Evolutionary conservation across 2,888 invertebrate species (phyloP), one percentile per base, ranked within the genome.

Genomic region (Ormyrus labotus): DNA sequence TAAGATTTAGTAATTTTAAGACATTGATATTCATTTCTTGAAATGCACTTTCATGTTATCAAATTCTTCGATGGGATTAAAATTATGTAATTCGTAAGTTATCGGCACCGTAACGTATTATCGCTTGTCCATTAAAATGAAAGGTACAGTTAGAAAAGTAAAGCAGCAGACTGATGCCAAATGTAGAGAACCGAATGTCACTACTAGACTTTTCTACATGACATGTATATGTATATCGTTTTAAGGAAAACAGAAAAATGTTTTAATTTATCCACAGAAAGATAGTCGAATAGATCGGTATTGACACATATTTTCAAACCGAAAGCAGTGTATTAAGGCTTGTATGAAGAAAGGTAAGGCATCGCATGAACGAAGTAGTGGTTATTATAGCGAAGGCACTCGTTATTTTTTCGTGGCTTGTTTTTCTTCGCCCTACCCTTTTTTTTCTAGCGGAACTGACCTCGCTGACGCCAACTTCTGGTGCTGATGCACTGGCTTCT

Each of bases 321-420:
- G 45, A 47, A 82, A 82, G 81, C 82, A 82, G 73, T 76, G 78
- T 78, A 81, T 81, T 81, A 82, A 71, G 76, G 72, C 69, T 78
- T 53, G 51, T 69, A 68, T 80, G 57, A 72, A 78, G 63, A 65
- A 55, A 72, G 64, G 34, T 61, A 67, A 76, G 73, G 61, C 58
- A 75, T 78, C 80, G 74, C 61, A 76, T 65, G 65, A 74, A 69
- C 61, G 70, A 61, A 63, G 51, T 53, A 80, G 58, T 70, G 73
- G 81, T 81, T 82, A 82, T 82, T 78, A 61, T 76, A 82, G 81
- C 81, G 65, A 76, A 76, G 76, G 79, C 67, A 55, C 75, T 81
- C 76, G 80, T 78, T 77, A 74, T 80, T 70, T 60, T 71, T 73
- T 77, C 78, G 78, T 82, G 78, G 82, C 74, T 80, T 74, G 53